These are phyloP conservation scores for Muscina levida DNA, from an alignment of 2,888 invertebrate species.

Conservation along the genomic window DNA sequence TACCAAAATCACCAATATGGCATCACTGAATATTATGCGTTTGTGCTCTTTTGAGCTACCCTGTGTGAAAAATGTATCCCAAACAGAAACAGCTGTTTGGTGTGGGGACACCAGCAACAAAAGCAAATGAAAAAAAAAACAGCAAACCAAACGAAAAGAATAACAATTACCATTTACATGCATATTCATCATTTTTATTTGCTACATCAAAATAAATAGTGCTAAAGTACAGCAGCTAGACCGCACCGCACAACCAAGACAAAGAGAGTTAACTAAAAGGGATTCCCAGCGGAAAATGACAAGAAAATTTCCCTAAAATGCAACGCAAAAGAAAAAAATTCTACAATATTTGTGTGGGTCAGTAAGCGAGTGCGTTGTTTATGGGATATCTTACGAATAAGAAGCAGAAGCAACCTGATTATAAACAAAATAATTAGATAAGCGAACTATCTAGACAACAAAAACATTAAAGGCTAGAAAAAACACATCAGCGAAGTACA, in stretches of 20 bases:
- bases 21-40: too few species aligned
- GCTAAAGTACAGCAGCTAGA: constrained; percentile 40
- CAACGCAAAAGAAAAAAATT: constrained; percentile 59
- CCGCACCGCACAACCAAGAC: constrained; percentile 29
- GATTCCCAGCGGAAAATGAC: neutral
- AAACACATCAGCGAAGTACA: neutral
- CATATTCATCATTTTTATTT: too few species aligned
- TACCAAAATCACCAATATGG: too few species aligned
- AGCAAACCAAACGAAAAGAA: constrained; percentile 40
- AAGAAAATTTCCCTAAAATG: constrained; percentile 42
- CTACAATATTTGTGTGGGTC: constrained; percentile 7
- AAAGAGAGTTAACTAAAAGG: neutral
- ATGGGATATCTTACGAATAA: too few species aligned
- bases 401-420: neutral
- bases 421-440: constrained; percentile 28
- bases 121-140: constrained; percentile 33
- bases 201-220: too few species aligned
- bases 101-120: neutral
- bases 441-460: constrained; percentile 3
- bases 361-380: neutral
- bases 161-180: constrained; percentile 35
- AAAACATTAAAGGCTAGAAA: constrained; percentile 4
- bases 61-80: too few species aligned
- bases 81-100: constrained; percentile 57
- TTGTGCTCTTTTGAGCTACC: too few species aligned